These are phyloP conservation scores for Spodoptera exigua DNA, from an alignment of 2,888 invertebrate genomes.

Conservation along the genomic window DNA sequence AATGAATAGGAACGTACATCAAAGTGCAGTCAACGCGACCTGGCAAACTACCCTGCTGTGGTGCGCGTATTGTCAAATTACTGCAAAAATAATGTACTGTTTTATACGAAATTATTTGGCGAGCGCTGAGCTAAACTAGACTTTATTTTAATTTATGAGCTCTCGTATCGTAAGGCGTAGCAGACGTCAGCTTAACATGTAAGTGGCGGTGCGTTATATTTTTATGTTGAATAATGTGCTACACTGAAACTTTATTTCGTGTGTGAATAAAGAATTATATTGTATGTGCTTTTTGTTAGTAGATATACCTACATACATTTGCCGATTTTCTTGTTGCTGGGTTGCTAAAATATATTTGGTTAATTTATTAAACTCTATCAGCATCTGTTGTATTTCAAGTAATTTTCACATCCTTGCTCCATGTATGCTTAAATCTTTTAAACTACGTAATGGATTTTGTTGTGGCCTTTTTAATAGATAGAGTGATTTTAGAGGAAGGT, in stretches of 20 bases:
- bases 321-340: too few relatives aligned
- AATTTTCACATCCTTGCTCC: too few relatives aligned
- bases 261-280: not conserved
- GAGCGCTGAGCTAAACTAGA: constrained; percentile 34
- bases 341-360: too few relatives aligned
- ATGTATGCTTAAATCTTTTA: too few relatives aligned
- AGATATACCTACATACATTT: too few relatives aligned
- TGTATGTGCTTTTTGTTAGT: too few relatives aligned
- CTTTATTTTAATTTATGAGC: constrained; percentile 36
- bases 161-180: constrained; percentile 22
- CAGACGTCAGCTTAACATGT: constrained; percentile 35
- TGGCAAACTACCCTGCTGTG: constrained; percentile 46
- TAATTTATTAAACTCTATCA: too few relatives aligned
- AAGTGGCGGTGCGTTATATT: constrained; percentile 15
- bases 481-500: too few relatives aligned
- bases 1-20: constrained; percentile 9
- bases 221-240: constrained; percentile 22
- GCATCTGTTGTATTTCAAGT: too few relatives aligned
- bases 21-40: constrained; percentile 9
- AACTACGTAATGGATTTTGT: too few relatives aligned
- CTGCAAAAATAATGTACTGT: constrained; percentile 56
- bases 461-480: too few relatives aligned
- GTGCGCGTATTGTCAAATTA: constrained; percentile 64
- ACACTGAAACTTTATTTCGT: constrained; percentile 4
- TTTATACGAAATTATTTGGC: constrained; percentile 52